These are phyloP conservation scores for Pocota personata DNA, from an alignment of 2,888 invertebrate genomes.

Conservation along the genomic window DNA sequence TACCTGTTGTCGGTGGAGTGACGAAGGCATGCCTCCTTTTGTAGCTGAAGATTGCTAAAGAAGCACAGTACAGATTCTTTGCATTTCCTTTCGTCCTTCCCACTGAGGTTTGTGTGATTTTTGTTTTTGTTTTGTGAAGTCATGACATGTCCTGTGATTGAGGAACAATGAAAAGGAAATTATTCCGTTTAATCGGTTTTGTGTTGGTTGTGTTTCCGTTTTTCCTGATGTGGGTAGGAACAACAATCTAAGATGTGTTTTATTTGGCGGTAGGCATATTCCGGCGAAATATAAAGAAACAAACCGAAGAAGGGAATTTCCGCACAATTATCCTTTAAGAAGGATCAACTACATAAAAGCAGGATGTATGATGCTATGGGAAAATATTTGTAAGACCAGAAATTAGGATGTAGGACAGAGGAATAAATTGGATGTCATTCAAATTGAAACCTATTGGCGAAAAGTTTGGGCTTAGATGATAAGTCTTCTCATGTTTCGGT, in stretches of 20 bases:
- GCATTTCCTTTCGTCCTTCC: slow-evolving; percentile 33
- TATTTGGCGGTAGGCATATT: slow-evolving; percentile 47
- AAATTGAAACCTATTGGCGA: not conserved
- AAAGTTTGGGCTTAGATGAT: not conserved
- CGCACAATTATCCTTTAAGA: slow-evolving; percentile 52
- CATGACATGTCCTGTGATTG: slow-evolving; percentile 69
- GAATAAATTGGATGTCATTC: not conserved
- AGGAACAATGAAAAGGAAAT: slow-evolving; percentile 62
- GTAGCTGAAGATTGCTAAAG: not conserved
- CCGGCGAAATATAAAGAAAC: slow-evolving; percentile 20
- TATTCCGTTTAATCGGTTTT: slow-evolving; percentile 70
- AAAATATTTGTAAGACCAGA: slow-evolving; percentile 6
- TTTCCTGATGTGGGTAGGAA: slow-evolving; percentile 23
- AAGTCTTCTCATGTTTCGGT: not conserved
- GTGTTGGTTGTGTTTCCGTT: slow-evolving; percentile 65
- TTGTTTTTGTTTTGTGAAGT: slow-evolving; percentile 47
- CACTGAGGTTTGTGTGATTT: slow-evolving; percentile 40
- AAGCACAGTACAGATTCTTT: not conserved
- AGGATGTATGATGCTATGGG: slow-evolving; percentile 25
- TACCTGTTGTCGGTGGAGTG: slow-evolving; percentile 42
- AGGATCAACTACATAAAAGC: slow-evolving; percentile 12
- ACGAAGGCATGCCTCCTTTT: slow-evolving; percentile 25
- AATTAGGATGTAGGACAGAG: not conserved
- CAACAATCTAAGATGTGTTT: slow-evolving; percentile 42
- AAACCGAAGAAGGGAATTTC: slow-evolving; percentile 44